These are phyloP conservation scores for Argopecten irradians DNA, from an alignment of 1,140 invertebrate species.

Conservation along the genomic window DNA sequence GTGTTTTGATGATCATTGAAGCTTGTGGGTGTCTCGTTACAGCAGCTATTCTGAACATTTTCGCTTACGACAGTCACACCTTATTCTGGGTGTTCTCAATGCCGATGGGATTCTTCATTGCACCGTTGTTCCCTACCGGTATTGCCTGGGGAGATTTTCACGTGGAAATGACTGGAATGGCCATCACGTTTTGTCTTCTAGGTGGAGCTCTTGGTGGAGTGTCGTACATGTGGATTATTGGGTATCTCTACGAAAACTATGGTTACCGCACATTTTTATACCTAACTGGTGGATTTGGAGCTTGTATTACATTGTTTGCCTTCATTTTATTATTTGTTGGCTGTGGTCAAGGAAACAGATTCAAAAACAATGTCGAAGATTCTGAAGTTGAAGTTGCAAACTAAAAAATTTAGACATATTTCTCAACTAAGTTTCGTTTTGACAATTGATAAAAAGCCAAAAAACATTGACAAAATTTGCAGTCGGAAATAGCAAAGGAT, in stretches of 20 bases:
- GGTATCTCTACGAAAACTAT: slow-evolving; percentile 58
- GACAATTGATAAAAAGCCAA: too few relatives aligned
- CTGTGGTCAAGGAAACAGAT: slow-evolving; percentile 42
- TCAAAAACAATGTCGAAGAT: slow-evolving; percentile 8
- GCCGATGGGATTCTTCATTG: slow-evolving; percentile 55
- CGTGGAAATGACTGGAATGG: slow-evolving; percentile 58
- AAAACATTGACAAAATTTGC: too few relatives aligned
- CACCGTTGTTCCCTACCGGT: slow-evolving; percentile 57
- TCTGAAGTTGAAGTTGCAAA: not conserved
- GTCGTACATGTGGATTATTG: slow-evolving; percentile 55
- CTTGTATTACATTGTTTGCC: slow-evolving; percentile 25
- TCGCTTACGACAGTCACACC: slow-evolving; percentile 43
- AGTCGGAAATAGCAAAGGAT: too few relatives aligned
- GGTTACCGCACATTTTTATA: slow-evolving; percentile 56
- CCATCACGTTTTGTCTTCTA: slow-evolving; percentile 55
- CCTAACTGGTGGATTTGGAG: slow-evolving; percentile 50
- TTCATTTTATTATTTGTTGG: slow-evolving; percentile 38
- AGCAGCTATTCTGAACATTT: slow-evolving; percentile 52
- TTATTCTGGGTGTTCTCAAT: slow-evolving; percentile 54
- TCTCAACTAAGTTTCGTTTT: too few relatives aligned
- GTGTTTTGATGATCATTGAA: slow-evolving; percentile 59
- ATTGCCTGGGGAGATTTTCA: slow-evolving; percentile 60
- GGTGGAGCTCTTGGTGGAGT: slow-evolving; percentile 60
- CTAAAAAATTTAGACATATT: not conserved
- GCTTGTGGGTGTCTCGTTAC: slow-evolving; percentile 46